Base-by-base conservation (phyloP, 2,113 vertebrate genomes). In the Brachypteracias leptosomus region DNA sequence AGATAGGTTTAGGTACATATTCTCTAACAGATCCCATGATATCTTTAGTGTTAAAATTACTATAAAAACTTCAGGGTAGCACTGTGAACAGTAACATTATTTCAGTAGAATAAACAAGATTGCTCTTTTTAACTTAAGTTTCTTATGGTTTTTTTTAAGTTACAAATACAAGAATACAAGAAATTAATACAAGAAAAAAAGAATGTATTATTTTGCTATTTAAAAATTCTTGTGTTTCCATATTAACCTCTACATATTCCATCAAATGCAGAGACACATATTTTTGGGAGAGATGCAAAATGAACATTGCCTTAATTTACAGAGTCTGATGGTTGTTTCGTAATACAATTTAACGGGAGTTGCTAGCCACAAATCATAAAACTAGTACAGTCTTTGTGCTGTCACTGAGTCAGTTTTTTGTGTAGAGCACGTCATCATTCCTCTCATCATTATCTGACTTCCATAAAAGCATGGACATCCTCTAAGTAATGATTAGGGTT, bases 341-440 rank as follows among this genome's bases (percentile, higher is more conserved):
- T 93, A 77, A 81, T 85, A 63, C 25, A 90, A 74, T 47, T 51
- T 93, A 89, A 16, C 40, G 82, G 78, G 16, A 11, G 15, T 47
- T 88, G 83, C 77, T 70, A 70, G 82, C 44, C 36, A 88, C 54
- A 72, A 17, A 47, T 97, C 79, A 77, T 85, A 90, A 94, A 88
- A 75, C 90, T 62, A 84, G 28, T 68, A 52, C 36, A 36, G 47
- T 33, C 38, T 88, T 89, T 75, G 33, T 87, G 65, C 85, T 94
- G 88, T 95, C 89, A 85, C 62, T 67, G 38, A 85, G 66, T 36
- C 55, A 49, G 40, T 80, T 95, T 86, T 72, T 59, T 75, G 67
- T 1, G 1, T 42, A 35, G 55, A 65, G 46, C 42, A 73, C 55
- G 97, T 87, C 17, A 47, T 90, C 74, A 19, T 77, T 35, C 84